A percentile compares a stretch with the other conserved stretches of the same genome.
Evolutionary conservation across 1,140 invertebrate species (phyloP).

Genomic region (Leptinotarsa lineolata): DNA sequence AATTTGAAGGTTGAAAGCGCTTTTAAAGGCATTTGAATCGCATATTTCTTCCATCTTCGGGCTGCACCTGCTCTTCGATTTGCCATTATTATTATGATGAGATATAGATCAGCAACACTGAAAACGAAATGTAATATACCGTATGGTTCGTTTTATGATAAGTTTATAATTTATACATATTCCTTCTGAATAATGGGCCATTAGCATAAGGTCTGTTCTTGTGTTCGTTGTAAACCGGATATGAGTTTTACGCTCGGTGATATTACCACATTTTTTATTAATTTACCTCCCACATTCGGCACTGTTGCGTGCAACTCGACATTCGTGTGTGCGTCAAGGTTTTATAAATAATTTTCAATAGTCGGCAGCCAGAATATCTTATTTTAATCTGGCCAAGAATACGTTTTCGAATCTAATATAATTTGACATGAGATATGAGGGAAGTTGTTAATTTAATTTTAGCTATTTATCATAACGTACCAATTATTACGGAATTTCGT

Average conservation of each 20-base stretch:
- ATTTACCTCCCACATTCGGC: slow-evolving; percentile 5
- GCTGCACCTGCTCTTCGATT: too few species aligned
- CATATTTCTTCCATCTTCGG: too few species aligned
- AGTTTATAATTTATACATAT: too few species aligned
- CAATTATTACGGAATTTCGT: slow-evolving; percentile 4
- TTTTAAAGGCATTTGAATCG: too few species aligned
- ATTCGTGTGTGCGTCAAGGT: slow-evolving; percentile 5
- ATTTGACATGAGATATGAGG: slow-evolving; percentile 3
- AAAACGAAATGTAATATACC: too few species aligned
- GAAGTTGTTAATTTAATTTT: background rate
- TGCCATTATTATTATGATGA: too few species aligned
- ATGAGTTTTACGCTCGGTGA: slow-evolving; percentile 3
- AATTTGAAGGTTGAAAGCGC: too few species aligned
- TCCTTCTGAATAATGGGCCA: too few species aligned
- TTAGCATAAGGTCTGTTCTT: too few species aligned
- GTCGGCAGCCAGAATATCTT: background rate
- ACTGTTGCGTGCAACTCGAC: slow-evolving; percentile 4
- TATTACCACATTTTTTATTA: slow-evolving; percentile 1
- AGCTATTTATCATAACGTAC: background rate
- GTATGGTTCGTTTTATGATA: too few species aligned
- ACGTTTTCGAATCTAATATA: slow-evolving; percentile 3
- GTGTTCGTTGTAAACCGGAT: background rate
- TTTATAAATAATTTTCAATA: slow-evolving; percentile 1
- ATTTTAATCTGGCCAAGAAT: slow-evolving; percentile 1
- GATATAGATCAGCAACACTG: too few species aligned